Percentiles rank a stretch among this genome's conserved stretches.
phyloP scores from a whole-genome alignment of 2,113 vertebrate genomes.

The Petromus typicus region DNA sequence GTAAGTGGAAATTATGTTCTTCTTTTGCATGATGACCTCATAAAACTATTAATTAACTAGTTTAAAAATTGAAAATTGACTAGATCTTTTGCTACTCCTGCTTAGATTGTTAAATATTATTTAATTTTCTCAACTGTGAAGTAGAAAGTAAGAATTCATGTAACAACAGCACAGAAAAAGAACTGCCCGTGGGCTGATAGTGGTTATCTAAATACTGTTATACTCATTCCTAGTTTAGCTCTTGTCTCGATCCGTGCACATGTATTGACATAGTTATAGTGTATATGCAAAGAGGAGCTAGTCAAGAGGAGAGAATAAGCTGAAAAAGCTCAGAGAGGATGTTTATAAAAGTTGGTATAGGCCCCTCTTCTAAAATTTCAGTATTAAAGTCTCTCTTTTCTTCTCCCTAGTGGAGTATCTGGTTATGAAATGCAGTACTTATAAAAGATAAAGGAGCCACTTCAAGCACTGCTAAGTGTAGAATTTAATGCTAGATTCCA shows the following conservation, averaged over 20 bases:
- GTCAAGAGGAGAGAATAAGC: not conserved
- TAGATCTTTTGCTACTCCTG: not conserved
- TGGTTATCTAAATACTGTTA: not conserved
- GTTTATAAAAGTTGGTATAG: not conserved
- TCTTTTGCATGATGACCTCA: not conserved
- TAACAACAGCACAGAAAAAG: not conserved
- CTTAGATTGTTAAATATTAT: not conserved
- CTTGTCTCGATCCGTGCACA: not conserved
- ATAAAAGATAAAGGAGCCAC: not conserved
- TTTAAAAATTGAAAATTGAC: not conserved
- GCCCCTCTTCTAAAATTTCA: not conserved
- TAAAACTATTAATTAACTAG: not conserved
- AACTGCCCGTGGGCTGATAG: not conserved
- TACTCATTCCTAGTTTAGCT: not conserved
- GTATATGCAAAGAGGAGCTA: not conserved
- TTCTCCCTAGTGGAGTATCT: not conserved
- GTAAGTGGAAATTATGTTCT: not conserved
- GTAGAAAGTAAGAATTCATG: not conserved
- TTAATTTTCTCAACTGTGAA: conserved; percentile 10
- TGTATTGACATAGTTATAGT: not conserved
- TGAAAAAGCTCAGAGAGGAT: not conserved
- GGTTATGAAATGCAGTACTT: not conserved
- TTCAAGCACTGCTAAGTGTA: not conserved
- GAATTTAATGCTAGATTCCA: not conserved
- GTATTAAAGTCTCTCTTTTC: not conserved